Evolutionary conservation across 53 echinoderm and acorn worm genomes (phyloP).

Genomic region (Holothuria leucospilota): DNA sequence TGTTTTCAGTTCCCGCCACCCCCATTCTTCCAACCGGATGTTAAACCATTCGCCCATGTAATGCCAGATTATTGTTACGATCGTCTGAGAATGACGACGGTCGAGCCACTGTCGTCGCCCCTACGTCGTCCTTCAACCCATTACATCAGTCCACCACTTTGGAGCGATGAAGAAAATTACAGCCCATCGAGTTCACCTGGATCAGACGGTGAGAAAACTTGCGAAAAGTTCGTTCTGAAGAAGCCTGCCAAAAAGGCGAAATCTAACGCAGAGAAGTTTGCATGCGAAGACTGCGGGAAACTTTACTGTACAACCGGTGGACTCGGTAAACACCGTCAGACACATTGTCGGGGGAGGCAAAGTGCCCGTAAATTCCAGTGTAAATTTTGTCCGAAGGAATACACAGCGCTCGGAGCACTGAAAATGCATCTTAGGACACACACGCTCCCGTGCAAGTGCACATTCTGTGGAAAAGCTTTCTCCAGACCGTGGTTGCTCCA

Average conservation of each 20-base stretch:
- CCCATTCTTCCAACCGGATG: not conserved
- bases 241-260: not conserved
- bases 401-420: slow-evolving; percentile 90
- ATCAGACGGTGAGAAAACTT: slow-evolving; percentile 39
- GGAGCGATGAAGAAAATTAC: slow-evolving; percentile 43
- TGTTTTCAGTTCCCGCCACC: not conserved
- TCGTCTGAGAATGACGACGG: not conserved
- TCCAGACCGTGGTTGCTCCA: slow-evolving; percentile 93
- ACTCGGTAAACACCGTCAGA: slow-evolving; percentile 81
- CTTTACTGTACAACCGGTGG: slow-evolving; percentile 79
- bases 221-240: slow-evolving; percentile 5
- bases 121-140: not conserved
- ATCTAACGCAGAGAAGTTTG: slow-evolving; percentile 58
- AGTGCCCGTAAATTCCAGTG: slow-evolving; percentile 83
- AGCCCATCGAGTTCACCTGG: slow-evolving; percentile 43
- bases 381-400: slow-evolving; percentile 93
- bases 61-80: not conserved
- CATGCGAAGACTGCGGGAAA: slow-evolving; percentile 78
- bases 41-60: slow-evolving; percentile 5
- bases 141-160: slow-evolving; percentile 10
- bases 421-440: slow-evolving; percentile 99
- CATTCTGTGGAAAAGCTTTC: slow-evolving; percentile 91
- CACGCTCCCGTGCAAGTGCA: slow-evolving; percentile 90
- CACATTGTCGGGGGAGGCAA: slow-evolving; percentile 71
- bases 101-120: slow-evolving; percentile 1